Conservation (phyloP, 1,140 invertebrate genomes). For the Belonocnema kinseyi region DNA sequence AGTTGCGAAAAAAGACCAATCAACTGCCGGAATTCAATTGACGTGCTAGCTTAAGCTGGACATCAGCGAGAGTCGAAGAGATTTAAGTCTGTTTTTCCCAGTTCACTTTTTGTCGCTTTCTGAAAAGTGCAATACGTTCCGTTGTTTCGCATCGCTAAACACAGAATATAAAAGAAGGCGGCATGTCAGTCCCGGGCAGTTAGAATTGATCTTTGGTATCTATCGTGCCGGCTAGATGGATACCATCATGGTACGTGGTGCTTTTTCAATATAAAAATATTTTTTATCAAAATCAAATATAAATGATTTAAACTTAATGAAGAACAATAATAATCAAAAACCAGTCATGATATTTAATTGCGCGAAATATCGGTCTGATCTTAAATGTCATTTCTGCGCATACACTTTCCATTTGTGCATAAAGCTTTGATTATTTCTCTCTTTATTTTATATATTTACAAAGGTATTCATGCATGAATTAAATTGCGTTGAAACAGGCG, state of each 20-base stretch:
- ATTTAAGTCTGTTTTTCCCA: constrained; percentile 69
- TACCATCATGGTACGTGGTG: constrained; percentile 69
- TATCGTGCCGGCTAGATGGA: constrained; percentile 56
- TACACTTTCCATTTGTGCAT: no score
- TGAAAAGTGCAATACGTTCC: constrained; percentile 72
- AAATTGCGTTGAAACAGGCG: no score
- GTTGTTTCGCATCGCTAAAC: constrained; percentile 70
- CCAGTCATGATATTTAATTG: no score
- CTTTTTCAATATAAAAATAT: constrained; percentile 12
- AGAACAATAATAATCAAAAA: no score
- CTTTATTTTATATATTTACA: no score
- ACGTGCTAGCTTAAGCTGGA: constrained; percentile 48
- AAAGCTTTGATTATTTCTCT: no score
- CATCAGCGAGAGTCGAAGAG: constrained; percentile 62
- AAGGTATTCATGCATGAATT: no score
- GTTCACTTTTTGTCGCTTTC: constrained; percentile 70
- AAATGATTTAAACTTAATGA: no score
- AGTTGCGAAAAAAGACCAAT: constrained; percentile 1
- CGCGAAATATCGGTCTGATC: no score
- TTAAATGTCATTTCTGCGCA: no score
- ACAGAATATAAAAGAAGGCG: constrained; percentile 73
- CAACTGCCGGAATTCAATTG: constrained; percentile 49
- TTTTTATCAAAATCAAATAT: no score
- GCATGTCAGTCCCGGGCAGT: constrained; percentile 63
- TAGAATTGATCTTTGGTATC: constrained; percentile 62